A percentile compares a stretch with the other conserved stretches of the same genome.
Evolutionary conservation across 2,113 vertebrate species (phyloP).

Genomic region (Marmota monax): DNA sequence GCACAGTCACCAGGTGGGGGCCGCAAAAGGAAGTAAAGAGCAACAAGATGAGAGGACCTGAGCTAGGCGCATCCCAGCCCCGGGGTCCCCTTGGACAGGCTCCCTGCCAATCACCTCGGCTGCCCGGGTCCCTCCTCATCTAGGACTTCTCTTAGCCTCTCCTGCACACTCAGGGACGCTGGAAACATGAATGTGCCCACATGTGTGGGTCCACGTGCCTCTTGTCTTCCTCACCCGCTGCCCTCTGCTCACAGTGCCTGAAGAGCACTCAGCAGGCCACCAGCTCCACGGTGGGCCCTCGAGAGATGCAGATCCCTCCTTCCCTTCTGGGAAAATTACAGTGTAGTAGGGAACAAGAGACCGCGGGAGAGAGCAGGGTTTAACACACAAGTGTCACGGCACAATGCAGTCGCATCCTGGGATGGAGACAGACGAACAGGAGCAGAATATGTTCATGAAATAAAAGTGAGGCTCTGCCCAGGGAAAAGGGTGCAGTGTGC

Average conservation of each 20-base stretch:
- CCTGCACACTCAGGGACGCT: too few species aligned
- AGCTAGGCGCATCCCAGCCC: background rate
- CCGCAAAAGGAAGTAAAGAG: background rate
- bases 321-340: too few species aligned
- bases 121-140: background rate
- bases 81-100: fast-evolving
- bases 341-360: fast-evolving
- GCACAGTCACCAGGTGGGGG: fast-evolving
- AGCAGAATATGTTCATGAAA: background rate
- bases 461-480: fast-evolving
- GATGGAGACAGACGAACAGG: too few species aligned
- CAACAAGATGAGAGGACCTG: fast-evolving
- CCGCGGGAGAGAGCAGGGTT: fast-evolving
- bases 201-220: background rate
- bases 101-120: background rate
- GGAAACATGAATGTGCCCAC: background rate
- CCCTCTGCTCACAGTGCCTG: too few species aligned
- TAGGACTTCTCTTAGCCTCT: background rate
- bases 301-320: too few species aligned
- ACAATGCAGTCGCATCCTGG: too few species aligned
- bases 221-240: fast-evolving
- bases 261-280: background rate
- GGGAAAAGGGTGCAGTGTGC: fast-evolving
- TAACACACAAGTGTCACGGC: background rate
- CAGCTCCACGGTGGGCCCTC: fast-evolving